Evolutionary conservation across 92 coral and sea anemone genomes (phyloP).

Genomic region (Anthopleura xanthogrammica): DNA sequence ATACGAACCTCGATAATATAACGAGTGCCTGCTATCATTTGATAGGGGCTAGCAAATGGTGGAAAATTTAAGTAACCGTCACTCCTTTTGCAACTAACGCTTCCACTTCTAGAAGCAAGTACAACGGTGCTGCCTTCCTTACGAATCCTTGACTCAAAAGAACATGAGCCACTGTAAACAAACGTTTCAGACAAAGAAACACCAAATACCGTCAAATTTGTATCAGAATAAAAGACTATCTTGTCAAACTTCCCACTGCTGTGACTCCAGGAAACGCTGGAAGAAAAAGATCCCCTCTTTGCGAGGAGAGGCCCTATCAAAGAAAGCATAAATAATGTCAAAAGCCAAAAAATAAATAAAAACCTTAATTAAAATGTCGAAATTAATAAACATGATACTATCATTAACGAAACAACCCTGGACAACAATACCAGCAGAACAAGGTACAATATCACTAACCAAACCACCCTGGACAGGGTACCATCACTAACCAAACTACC

Average conservation of each 20-base stretch:
- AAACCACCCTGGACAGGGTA: too few relatives aligned
- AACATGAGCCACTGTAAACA: neutral
- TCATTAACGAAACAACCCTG: too few relatives aligned
- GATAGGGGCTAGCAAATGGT: neutral
- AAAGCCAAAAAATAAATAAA: neutral
- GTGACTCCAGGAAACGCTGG: conserved; percentile 1
- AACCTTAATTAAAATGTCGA: too few relatives aligned
- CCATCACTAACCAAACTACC: too few relatives aligned
- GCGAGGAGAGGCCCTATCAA: neutral
- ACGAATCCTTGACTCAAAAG: neutral
- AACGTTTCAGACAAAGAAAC: conserved; percentile 7
- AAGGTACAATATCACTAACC: too few relatives aligned
- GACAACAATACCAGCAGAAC: too few relatives aligned
- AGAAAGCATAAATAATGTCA: neutral
- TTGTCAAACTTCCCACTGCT: conserved; percentile 26
- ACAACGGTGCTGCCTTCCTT: conserved; percentile 6
- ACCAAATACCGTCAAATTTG: neutral
- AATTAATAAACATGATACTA: too few relatives aligned
- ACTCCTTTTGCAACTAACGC: neutral
- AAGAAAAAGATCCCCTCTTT: neutral
- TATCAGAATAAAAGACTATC: conserved; percentile 8
- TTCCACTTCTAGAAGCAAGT: neutral
- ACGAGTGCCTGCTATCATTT: neutral
- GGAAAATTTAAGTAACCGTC: neutral
- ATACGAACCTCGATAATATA: conserved; percentile 18